Percentiles rank a stretch among this genome's conserved stretches.
phyloP scores from a whole-genome alignment of 2,888 invertebrate species.

The Tetrapedia diversipes region DNA sequence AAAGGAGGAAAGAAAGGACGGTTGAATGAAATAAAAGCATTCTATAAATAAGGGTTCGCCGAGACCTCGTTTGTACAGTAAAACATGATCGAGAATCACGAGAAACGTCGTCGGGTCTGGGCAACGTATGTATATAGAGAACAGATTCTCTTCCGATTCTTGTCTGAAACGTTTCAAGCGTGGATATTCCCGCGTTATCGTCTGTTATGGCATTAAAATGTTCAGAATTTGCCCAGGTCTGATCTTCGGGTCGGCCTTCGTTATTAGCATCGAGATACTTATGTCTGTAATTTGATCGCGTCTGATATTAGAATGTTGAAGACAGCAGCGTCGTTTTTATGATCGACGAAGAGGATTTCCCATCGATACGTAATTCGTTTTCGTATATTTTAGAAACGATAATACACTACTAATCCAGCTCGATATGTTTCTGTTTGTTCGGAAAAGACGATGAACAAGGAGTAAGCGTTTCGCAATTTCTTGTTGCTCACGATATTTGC shows the following conservation, averaged over 20 bases:
- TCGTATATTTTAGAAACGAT: slow-evolving; percentile 15
- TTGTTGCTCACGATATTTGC: slow-evolving; percentile 15
- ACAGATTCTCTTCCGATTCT: slow-evolving; percentile 4
- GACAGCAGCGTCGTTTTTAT: neutral
- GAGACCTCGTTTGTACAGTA: slow-evolving; percentile 59
- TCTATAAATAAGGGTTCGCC: slow-evolving; percentile 30
- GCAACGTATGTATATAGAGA: slow-evolving; percentile 47
- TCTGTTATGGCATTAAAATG: neutral
- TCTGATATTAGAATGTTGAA: too few relatives aligned
- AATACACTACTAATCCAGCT: slow-evolving; percentile 36
- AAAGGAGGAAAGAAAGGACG: neutral
- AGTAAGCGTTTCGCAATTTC: neutral
- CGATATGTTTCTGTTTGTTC: slow-evolving; percentile 64
- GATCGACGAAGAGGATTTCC: slow-evolving; percentile 6
- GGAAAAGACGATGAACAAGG: neutral
- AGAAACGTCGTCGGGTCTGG: slow-evolving; percentile 40
- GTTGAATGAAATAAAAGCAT: too few relatives aligned
- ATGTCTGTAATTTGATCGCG: neutral
- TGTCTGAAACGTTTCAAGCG: neutral
- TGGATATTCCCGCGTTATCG: neutral
- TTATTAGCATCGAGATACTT: too few relatives aligned
- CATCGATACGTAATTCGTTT: slow-evolving; percentile 3
- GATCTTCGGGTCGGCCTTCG: slow-evolving; percentile 12
- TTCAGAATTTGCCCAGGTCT: slow-evolving; percentile 32
- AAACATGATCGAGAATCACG: slow-evolving; percentile 35